Base-by-base conservation (phyloP, 92 coral and sea anemone species). In the Nematostella vectensis region DNA sequence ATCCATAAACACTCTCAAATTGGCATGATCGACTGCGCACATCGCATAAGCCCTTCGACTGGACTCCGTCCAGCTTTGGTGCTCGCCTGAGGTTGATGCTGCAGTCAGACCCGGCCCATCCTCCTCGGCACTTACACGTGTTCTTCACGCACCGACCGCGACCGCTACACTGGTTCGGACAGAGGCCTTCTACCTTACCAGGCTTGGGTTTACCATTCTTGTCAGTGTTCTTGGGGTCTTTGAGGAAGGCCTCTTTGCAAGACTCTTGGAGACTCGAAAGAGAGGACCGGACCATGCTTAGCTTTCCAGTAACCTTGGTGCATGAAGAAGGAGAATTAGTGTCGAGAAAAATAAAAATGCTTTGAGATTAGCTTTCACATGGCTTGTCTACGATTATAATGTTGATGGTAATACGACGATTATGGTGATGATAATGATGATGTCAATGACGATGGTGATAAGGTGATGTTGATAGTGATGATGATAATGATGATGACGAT, bases 21-120 rank as follows among this genome's bases (percentile, higher is more conserved):
- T 78, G 75, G 64, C 94, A 85, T 0, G 50, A 61, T 20, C 94
- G 74, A 13, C 71, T 85, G 13, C 88, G 58, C 42, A 70, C 48
- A 58, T 85, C 74, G 30, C 94, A 85, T 28, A 85, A 25, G 66
- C 94, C 94, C 57, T 80, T 85, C 19, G 88, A 80, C 45, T 85
- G 94, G 22, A 75, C 47, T 4, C 75, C 79, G 6, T 33, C 57
- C 0, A 80, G 67, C 40, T 75, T 78, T 0, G 94, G 94, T 12
- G 94, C 80, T 11, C 31, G 48, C 26, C 67, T 80, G 67, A 69
- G 69, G 4, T 47, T 44, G 11, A 85, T 58, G 18, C 88, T 80
- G 39, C 94, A 84, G 42, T 84, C 94, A 60, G 67, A 57, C 6
- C 75, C 76, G 13, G 62, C 66, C 61, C 83, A 84, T 11, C 82